These are phyloP conservation scores for Cryptoblepharus egeriae DNA, from an alignment of 2,797 vertebrate species.

Conservation along the genomic window DNA sequence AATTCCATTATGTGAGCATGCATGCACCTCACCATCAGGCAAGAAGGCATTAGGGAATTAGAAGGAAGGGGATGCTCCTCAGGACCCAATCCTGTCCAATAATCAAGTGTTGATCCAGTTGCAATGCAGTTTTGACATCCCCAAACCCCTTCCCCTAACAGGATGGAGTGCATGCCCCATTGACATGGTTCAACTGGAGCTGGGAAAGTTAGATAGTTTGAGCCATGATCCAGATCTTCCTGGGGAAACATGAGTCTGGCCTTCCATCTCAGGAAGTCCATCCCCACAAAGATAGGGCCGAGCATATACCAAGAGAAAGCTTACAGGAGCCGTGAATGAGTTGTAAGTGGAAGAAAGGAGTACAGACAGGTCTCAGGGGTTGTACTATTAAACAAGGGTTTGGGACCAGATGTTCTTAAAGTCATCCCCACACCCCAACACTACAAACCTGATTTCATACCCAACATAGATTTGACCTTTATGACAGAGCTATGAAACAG, in stretches of 20 bases:
- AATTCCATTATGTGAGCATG: neutral
- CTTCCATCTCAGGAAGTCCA: neutral
- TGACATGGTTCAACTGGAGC: too few relatives aligned
- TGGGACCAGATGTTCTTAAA: neutral
- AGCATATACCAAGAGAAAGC: neutral
- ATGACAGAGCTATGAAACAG: neutral
- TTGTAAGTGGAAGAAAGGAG: neutral
- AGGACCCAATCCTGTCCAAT: too few relatives aligned
- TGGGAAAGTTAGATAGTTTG: too few relatives aligned
- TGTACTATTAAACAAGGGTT: neutral
- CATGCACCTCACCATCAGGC: neutral
- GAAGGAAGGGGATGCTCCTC: neutral
- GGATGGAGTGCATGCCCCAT: too few relatives aligned
- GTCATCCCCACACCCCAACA: rapidly evolving
- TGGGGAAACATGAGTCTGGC: neutral
- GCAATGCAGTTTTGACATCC: too few relatives aligned
- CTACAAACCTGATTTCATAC: neutral
- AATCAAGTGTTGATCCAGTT: too few relatives aligned
- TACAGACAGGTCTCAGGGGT: neutral
- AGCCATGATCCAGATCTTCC: too few relatives aligned
- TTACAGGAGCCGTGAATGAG: neutral
- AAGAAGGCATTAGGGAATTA: neutral
- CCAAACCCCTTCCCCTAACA: too few relatives aligned
- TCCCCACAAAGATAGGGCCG: neutral
- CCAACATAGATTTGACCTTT: neutral